A percentile compares a stretch with the other conserved stretches of the same genome.
Conservation (phyloP, 1,140 invertebrate species). For the Magallana angulata region DNA sequence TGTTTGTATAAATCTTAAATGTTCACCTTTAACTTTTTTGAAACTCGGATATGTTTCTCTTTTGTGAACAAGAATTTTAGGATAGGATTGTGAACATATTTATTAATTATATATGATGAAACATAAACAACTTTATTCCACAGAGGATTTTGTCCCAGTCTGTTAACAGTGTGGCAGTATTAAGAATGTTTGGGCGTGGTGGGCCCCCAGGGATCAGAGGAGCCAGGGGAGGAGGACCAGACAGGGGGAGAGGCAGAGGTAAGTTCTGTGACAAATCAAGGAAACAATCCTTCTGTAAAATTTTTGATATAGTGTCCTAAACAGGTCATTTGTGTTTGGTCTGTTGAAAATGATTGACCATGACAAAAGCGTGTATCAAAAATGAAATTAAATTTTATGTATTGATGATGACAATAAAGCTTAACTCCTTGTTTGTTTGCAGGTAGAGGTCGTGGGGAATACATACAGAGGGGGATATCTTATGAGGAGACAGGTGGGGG, state of each 20-base stretch:
- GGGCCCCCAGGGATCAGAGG: constrained; percentile 67
- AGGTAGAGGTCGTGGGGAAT: constrained; percentile 80
- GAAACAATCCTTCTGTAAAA: too few relatives aligned
- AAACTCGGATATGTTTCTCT: too few relatives aligned
- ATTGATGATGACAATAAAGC: neutral
- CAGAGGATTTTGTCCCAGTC: constrained; percentile 83
- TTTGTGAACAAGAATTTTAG: too few relatives aligned
- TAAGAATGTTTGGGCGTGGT: constrained; percentile 79
- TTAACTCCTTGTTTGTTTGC: constrained; percentile 35
- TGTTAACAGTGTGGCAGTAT: constrained; percentile 82
- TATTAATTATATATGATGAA: too few relatives aligned
- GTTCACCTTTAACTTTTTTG: too few relatives aligned
- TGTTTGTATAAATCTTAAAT: too few relatives aligned
- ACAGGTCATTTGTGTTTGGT: too few relatives aligned
- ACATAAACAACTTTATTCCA: constrained; percentile 52
- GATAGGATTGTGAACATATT: neutral
- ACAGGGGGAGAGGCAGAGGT: constrained; percentile 83
- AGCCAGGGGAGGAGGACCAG: constrained; percentile 67
- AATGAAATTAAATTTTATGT: neutral
- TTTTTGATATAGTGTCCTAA: too few relatives aligned
- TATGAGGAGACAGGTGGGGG: constrained; percentile 77
- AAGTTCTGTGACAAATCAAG: constrained; percentile 7
- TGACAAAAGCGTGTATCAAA: neutral
- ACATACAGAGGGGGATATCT: constrained; percentile 77
- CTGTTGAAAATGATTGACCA: neutral